phyloP scores from a whole-genome alignment of 2,113 vertebrate genomes.

The Ophiodon elongatus region DNA sequence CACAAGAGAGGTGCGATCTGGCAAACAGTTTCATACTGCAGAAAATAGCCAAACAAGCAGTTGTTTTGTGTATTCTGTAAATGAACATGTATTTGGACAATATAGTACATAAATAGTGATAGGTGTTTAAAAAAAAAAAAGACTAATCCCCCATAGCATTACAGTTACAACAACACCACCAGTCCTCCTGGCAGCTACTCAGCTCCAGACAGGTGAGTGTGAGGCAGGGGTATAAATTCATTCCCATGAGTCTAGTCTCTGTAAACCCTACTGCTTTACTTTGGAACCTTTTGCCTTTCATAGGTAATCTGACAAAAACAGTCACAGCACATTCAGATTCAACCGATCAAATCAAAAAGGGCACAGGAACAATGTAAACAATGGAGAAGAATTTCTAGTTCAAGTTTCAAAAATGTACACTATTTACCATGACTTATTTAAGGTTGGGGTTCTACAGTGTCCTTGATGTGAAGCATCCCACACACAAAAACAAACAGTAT shows the following conservation, averaged over 20 bases:
- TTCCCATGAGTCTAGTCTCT: background rate
- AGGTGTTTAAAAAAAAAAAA: background rate
- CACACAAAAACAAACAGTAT: background rate
- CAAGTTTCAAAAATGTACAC: background rate
- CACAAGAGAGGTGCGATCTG: background rate
- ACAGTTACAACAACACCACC: slow-evolving; percentile 44
- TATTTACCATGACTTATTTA: background rate
- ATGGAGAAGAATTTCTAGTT: background rate
- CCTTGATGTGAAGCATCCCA: background rate
- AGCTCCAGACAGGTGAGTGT: slow-evolving; percentile 43
- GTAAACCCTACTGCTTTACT: slow-evolving; percentile 5
- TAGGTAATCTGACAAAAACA: background rate
- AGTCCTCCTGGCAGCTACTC: slow-evolving; percentile 42
- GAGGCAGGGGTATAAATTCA: slow-evolving; percentile 15
- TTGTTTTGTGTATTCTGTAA: background rate
- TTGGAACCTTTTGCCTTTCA: slow-evolving; percentile 6
- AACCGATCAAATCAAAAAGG: background rate
- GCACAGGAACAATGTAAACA: background rate
- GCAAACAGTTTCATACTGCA: background rate
- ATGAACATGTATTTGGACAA: slow-evolving; percentile 1
- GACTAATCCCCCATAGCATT: background rate
- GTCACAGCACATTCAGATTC: background rate
- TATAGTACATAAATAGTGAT: background rate
- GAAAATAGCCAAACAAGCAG: background rate
- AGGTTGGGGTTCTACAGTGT: background rate